A percentile compares a stretch with the other conserved stretches of the same genome.
Conservation (phyloP, 1,140 invertebrate species). For the Stegodyphus mimosarum region DNA sequence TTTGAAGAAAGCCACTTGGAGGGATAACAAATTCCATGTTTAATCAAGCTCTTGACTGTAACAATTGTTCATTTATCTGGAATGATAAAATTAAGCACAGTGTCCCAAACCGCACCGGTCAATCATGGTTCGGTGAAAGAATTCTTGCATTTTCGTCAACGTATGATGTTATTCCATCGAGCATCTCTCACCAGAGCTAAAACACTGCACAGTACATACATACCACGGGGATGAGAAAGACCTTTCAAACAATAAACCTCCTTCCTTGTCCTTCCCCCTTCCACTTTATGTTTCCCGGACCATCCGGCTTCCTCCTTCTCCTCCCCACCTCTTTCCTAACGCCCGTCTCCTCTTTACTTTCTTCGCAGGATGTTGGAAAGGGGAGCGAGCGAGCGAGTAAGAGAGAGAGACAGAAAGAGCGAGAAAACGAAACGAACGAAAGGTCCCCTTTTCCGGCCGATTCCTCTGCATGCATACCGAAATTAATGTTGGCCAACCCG, state of each 20-base stretch:
- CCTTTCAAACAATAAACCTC: constrained; percentile 51
- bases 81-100: too few relatives aligned
- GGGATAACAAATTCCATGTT: too few relatives aligned
- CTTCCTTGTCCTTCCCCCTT: background rate
- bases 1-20: too few relatives aligned
- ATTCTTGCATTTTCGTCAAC: constrained; percentile 30
- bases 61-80: too few relatives aligned
- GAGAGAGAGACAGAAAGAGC: background rate
- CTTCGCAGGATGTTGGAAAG: background rate
- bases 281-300: constrained; percentile 26
- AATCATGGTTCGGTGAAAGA: background rate
- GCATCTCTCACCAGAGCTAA: constrained; percentile 21
- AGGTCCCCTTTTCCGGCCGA: constrained; percentile 18
- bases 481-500: constrained; percentile 57
- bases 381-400: background rate
- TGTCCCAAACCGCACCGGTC: too few relatives aligned
- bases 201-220: background rate
- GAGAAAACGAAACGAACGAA: background rate
- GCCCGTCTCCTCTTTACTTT: constrained; percentile 8
- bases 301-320: constrained; percentile 19
- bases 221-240: constrained; percentile 18
- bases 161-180: constrained; percentile 5
- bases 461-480: constrained; percentile 36
- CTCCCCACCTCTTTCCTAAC: background rate
- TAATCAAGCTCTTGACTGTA: too few relatives aligned